Base-by-base conservation (phyloP, 64 coral and sea anemone genomes). In the Trachythela sp. region DNA sequence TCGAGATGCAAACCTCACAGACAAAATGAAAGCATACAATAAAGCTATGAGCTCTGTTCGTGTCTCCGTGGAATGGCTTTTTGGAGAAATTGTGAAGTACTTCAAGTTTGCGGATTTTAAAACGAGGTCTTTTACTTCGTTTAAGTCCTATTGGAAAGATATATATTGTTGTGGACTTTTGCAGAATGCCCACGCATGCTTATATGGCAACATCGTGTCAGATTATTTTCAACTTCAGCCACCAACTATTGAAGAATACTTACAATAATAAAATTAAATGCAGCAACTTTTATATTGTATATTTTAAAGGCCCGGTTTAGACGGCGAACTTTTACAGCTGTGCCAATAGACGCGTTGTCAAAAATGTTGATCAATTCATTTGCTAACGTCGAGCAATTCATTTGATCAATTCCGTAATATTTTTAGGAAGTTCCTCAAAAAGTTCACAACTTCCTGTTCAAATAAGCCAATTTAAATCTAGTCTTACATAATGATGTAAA, bases 61-160 rank as follows among this genome's bases (percentile, higher is more conserved):
- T 37, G 75, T 80, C 30, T 37, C 75, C 30, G 75, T 80, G 10
- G 75, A 80, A 37, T 80, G 75, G 75, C 75, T 80, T 13, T 80
- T 80, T 80, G 75, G 75, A 36, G 75, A 80, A 80, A 80, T 80
- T 80, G 4, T 80, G 2, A 80, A 80, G 75, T 80, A 36, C 20
- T 80, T 80, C 34, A 35, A 37, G 75, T 80, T 35, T 35, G 20
- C 33, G 35, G 75, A 30, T 80, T 80, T 80, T 30, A 80, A n/a
- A 80, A 80, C 75, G 33, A 35, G 15, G 15, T 15, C 75, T 37
- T 35, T 15, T 4, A 37, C 20, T 35, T 80, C 37, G 33, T 39
- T 39, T 80, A 35, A 80, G 75, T 36, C 75, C 75, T 4, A 18
- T 80, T 80, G 75, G 75, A 39, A 80, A 80, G 33, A 80, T 80